phyloP scores from a whole-genome alignment of 1,140 invertebrate species.

The Brachionus sp. region DNA sequence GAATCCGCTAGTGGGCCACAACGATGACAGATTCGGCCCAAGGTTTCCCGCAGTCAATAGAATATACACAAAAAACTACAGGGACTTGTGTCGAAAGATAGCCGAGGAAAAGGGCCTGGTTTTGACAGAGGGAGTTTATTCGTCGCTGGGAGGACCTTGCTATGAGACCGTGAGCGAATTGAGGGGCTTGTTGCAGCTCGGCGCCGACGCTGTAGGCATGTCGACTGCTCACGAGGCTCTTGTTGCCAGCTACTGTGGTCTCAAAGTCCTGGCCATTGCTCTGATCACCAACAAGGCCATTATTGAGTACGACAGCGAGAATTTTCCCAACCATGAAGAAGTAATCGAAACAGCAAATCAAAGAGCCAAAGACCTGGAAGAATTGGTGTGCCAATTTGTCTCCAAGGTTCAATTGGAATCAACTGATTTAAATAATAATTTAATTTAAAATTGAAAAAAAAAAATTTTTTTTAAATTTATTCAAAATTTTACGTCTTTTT shows the following conservation, averaged over 20 bases:
- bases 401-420: neutral
- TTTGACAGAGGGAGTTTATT: slow-evolving; percentile 78
- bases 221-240: slow-evolving; percentile 84
- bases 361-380: slow-evolving; percentile 54
- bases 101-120: neutral
- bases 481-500: too few species aligned
- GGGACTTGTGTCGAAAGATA: neutral
- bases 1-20: slow-evolving; percentile 83
- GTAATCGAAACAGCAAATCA: slow-evolving; percentile 75
- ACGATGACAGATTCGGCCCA: slow-evolving; percentile 87
- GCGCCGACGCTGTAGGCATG: slow-evolving; percentile 87
- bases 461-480: too few species aligned
- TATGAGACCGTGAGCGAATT: slow-evolving; percentile 86
- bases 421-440: neutral
- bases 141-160: slow-evolving; percentile 80
- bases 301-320: slow-evolving; percentile 71
- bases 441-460: neutral
- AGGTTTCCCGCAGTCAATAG: slow-evolving; percentile 84
- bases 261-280: slow-evolving; percentile 82
- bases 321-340: slow-evolving; percentile 79
- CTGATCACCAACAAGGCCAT: slow-evolving; percentile 86
- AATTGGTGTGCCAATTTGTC: slow-evolving; percentile 2
- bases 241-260: slow-evolving; percentile 81
- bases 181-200: slow-evolving; percentile 73
- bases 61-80: slow-evolving; percentile 72